Evolutionary conservation across 2,797 vertebrate genomes (phyloP).

Genomic region (Bradypus variegatus): DNA sequence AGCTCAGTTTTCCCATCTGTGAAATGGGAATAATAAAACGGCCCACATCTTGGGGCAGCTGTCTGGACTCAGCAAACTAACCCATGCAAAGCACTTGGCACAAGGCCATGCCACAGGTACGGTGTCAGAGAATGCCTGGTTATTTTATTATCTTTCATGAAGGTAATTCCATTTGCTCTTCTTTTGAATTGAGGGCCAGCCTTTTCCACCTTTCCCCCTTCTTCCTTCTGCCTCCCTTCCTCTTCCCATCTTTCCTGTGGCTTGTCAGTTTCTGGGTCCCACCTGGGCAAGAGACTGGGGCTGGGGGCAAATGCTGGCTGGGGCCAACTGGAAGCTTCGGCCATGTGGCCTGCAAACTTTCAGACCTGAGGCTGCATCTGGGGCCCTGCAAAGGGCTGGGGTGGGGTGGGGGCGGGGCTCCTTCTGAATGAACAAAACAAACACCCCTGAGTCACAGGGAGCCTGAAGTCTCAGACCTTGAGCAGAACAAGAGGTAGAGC

Average conservation of each 20-base stretch:
- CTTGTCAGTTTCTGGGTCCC: not conserved
- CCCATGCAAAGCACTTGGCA: too few species aligned
- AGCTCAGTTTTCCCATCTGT: not conserved
- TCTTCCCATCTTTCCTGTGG: not conserved
- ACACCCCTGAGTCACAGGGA: not conserved
- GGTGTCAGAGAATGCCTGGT: not conserved
- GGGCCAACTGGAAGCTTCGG: not conserved
- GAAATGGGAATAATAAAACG: not conserved
- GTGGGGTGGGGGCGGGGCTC: not conserved
- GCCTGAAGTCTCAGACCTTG: not conserved
- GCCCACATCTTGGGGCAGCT: not conserved
- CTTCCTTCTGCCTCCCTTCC: not conserved
- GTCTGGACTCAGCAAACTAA: not conserved
- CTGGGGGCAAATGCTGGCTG: not conserved
- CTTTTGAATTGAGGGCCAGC: not conserved
- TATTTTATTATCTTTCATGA: not conserved
- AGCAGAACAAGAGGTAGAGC: not conserved
- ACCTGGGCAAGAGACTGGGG: not conserved
- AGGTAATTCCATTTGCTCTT: not conserved
- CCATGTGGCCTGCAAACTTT: not conserved
- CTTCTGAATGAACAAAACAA: not conserved
- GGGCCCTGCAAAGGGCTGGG: not conserved
- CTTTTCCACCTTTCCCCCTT: not conserved
- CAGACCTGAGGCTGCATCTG: not conserved
- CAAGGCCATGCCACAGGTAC: not conserved